A percentile compares a stretch with the other conserved stretches of the same genome.
These are phyloP conservation scores for Fulmarus glacialis DNA, from an alignment of 2,113 vertebrate genomes.

Conservation along the genomic window DNA sequence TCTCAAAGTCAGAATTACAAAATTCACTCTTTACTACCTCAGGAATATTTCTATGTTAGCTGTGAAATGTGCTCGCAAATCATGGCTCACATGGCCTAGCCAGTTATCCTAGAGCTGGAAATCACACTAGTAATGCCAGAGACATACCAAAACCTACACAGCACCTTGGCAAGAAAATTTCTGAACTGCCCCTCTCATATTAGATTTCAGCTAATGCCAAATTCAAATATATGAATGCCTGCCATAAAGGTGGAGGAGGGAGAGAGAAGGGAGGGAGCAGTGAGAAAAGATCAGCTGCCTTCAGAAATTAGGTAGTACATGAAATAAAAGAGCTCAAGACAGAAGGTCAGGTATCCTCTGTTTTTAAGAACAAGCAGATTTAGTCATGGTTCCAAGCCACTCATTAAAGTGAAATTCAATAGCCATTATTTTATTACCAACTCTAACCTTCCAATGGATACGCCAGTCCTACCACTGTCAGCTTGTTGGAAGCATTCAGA, in stretches of 20 bases:
- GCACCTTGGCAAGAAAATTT: not conserved
- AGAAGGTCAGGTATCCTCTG: not conserved
- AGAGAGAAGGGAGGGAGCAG: not conserved
- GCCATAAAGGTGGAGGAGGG: not conserved
- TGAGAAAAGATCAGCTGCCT: not conserved
- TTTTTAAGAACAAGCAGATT: conserved; percentile 27
- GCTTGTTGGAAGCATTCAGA: not conserved
- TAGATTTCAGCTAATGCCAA: not conserved
- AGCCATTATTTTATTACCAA: conserved; percentile 23
- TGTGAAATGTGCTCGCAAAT: not conserved
- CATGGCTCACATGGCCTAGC: not conserved
- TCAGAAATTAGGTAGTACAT: not conserved
- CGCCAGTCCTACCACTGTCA: not conserved
- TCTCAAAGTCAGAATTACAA: not conserved
- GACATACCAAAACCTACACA: not conserved
- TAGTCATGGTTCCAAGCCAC: conserved; percentile 16
- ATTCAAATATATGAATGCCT: not conserved
- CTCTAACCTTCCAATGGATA: not conserved
- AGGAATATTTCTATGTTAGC: not conserved
- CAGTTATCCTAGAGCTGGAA: not conserved
- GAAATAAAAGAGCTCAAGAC: not conserved
- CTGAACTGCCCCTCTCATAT: not conserved
- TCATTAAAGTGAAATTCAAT: conserved; percentile 25
- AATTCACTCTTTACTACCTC: not conserved
- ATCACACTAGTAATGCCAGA: not conserved